Evolutionary conservation across 2,888 invertebrate genomes (phyloP), one percentile per base, ranked within the genome.

Genomic region (Leucania comma): DNA sequence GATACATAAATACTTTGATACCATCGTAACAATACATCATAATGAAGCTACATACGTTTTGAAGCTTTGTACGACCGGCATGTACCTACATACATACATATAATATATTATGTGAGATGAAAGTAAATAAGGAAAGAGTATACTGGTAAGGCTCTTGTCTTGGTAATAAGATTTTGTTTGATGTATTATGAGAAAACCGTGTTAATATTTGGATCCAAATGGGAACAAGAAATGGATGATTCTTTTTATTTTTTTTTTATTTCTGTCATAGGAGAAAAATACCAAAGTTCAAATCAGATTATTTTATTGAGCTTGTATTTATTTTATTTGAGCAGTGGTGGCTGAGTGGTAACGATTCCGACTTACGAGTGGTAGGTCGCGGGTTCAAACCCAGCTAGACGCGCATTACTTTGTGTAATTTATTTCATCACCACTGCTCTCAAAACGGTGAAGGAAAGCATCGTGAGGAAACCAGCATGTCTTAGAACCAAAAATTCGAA

Each of bases 111-210:
- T 9, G 8, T 22, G 35, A 35, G 17, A 46, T 24, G 54, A 5
- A 48, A 38, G 35, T 48, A 48, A 29, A 72, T 38, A 50, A 38
- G 35, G 22, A 56, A 58, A 2, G 22, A 50, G 1, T 22, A 12
- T 38, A n/a, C 8, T 29, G 14, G 42, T n/a, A 12, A 24, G 54
- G 42, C 5, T 17, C 29, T 48, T 56, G 35, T 56, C 26, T 48
- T 8, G 6, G 26, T 71, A 71, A 57, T 29, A 29, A 24, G 38
- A 50, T 69, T 29, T 69, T 29, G 10, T 69, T 57, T 69, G 68
- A 68, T 68, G 10, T 53, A 42, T 68, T 53, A 68, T 17, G 42
- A 20, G 42, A 29, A 42, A n/a, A 6, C 22, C 5, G 14, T 10
- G 14, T 32, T 68, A 6, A 24, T 14, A 24, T 26, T 17, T 35